Evolutionary conservation across 2,113 vertebrate species (phyloP).

Genomic region (Gallinago paraguaiae): DNA sequence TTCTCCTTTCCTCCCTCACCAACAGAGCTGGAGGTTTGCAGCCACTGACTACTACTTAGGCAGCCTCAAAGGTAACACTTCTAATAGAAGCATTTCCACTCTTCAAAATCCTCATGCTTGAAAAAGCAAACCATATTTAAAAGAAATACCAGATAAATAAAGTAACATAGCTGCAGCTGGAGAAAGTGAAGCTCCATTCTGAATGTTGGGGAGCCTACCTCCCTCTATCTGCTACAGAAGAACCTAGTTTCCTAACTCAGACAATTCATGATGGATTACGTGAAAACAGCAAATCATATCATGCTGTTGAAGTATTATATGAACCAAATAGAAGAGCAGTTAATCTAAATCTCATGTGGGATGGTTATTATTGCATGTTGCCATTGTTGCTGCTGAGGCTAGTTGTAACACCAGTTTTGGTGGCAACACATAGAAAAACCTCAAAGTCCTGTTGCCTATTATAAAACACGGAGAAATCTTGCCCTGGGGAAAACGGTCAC

Average conservation of each 20-base stretch:
- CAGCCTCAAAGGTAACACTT: slow-evolving; percentile 15
- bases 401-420: not conserved
- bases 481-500: not conserved
- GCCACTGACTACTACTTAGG: not conserved
- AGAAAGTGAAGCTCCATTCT: not conserved
- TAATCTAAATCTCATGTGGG: slow-evolving; percentile 1
- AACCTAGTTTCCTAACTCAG: not conserved
- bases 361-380: not conserved
- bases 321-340: slow-evolving; percentile 9
- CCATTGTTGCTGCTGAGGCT: not conserved
- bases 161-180: not conserved
- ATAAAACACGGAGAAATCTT: not conserved
- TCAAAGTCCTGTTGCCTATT: slow-evolving; percentile 7
- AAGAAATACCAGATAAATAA: slow-evolving; percentile 21
- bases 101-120: not conserved
- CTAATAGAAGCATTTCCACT: not conserved
- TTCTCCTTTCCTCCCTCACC: not conserved
- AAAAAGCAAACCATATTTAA: slow-evolving; percentile 24
- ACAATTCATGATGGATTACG: not conserved
- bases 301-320: not conserved
- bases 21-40: not conserved
- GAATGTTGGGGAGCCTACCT: not conserved
- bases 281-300: slow-evolving; percentile 25
- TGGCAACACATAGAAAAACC: slow-evolving; percentile 2
- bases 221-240: not conserved